Evolutionary conservation across 2,113 vertebrate genomes (phyloP).

Genomic region (Semicossyphus pulcher): DNA sequence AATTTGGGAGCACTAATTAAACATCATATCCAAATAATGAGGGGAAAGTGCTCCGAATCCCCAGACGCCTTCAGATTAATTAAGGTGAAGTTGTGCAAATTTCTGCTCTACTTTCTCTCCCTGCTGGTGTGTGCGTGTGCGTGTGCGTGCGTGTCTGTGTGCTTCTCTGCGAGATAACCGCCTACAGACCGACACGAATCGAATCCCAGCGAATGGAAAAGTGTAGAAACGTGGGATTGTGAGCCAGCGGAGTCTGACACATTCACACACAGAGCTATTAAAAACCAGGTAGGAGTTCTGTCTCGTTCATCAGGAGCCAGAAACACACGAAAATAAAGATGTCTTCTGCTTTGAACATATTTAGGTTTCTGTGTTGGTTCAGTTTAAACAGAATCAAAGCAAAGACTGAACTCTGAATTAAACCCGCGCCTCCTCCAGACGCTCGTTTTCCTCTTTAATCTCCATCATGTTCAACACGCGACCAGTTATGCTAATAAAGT

Average conservation of each 20-base stretch:
- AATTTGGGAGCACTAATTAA: conserved; percentile 71
- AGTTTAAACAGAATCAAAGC: background rate
- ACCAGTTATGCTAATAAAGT: conserved; percentile 20
- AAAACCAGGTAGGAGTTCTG: conserved; percentile 22
- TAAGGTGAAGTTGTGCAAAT: conserved; percentile 43
- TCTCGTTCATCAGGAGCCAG: background rate
- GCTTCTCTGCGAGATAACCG: conserved; percentile 20
- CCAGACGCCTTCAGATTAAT: conserved; percentile 55
- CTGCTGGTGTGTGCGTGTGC: background rate
- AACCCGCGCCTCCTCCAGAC: background rate
- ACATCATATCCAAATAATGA: conserved; percentile 63
- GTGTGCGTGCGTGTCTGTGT: background rate
- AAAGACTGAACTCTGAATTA: too few species aligned
- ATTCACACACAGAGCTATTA: conserved; percentile 32
- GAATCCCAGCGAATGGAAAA: conserved; percentile 2
- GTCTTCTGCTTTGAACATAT: background rate
- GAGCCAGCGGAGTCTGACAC: conserved; percentile 26
- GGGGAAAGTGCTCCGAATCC: conserved; percentile 31
- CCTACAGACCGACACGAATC: conserved; percentile 18
- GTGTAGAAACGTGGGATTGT: conserved; percentile 12
- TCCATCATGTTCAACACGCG: conserved; percentile 26
- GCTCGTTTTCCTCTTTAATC: conserved; percentile 28
- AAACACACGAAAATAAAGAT: conserved; percentile 7
- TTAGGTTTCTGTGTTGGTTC: background rate
- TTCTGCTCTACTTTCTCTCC: conserved; percentile 43